Base-by-base conservation (phyloP, 2,797 vertebrate genomes). In the Ptychadena robeensis region DNA sequence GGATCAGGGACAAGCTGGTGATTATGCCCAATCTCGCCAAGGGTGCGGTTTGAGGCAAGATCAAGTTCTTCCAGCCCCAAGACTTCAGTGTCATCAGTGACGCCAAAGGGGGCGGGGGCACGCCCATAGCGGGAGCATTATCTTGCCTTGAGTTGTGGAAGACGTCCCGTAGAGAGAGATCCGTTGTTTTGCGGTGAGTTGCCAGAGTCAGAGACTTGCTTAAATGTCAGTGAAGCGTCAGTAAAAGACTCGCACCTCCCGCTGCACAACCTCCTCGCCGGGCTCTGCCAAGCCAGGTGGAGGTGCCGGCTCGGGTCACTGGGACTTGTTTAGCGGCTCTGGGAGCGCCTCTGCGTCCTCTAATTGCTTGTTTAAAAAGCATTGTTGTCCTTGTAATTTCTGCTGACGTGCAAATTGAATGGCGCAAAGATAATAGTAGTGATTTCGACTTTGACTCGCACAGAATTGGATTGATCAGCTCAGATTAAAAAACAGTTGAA, bases 291-390 rank as follows among this genome's bases (percentile, higher is more conserved):
- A 71, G 40, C 38, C n/a, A 27, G 38, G 70, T 12, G 25, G n/a
- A 32, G 71, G 59, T 15, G 32, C 14, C 61, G 34, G 35, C 22
- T 59, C 35, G 25, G 73, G 63, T 81, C 44, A 74, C 31, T 38
- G 73, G 9, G 67, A 25, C 71, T 10, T 27, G 61, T 53, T 37
- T 68, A 11, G 70, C 48, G 69, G 22, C 14, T 79, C 38, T 71
- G 28, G 5, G 30, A 67, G 71, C 71, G 28, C 35, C 57, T 25
- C 38, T 30, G 53, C 48, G 57, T 35, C 35, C n/a, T n/a, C 74
- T 79, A 73, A 66, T 83, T 83, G 75, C 68, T 67, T 73, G 74
- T 83, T 67, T 66, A 59, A 71, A 32, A 78, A 79, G 61, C 74
- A 31, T 37, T 38, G 66, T 79, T 79, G 68, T 83, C 75, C 61